Percentiles rank a stretch among this genome's conserved stretches.
phyloP scores from a whole-genome alignment of 2,113 vertebrate genomes.

The Oceanodroma tethys region DNA sequence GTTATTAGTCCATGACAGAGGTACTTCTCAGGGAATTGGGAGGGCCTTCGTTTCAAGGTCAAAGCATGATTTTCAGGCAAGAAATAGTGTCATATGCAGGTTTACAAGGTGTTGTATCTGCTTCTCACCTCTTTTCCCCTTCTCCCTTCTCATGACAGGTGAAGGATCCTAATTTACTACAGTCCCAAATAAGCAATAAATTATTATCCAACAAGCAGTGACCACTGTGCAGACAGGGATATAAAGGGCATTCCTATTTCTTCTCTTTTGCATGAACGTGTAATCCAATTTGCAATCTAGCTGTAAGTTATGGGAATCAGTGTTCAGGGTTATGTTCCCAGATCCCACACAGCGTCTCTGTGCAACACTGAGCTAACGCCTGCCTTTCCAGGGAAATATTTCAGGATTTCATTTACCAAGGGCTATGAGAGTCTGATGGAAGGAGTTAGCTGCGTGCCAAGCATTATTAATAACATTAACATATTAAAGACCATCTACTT shows the following conservation, averaged over 20 bases:
- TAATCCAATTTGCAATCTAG: background rate
- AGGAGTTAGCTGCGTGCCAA: background rate
- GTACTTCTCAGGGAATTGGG: background rate
- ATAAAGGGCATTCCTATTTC: background rate
- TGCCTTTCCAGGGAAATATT: background rate
- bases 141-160: background rate
- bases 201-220: background rate
- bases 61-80: background rate
- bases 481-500: background rate
- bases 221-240: background rate
- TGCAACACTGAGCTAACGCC: background rate
- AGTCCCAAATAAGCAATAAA: background rate
- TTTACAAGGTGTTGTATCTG: background rate
- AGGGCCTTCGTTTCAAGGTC: background rate
- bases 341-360: background rate
- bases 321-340: background rate
- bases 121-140: background rate
- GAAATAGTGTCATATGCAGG: background rate
- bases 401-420: background rate
- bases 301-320: background rate
- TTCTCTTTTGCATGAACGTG: background rate
- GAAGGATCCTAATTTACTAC: background rate
- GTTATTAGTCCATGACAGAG: background rate
- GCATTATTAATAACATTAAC: conserved; percentile 38
- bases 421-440: background rate